phyloP scores from a whole-genome alignment of 1,140 invertebrate genomes.

The Zaprionus inermis region DNA sequence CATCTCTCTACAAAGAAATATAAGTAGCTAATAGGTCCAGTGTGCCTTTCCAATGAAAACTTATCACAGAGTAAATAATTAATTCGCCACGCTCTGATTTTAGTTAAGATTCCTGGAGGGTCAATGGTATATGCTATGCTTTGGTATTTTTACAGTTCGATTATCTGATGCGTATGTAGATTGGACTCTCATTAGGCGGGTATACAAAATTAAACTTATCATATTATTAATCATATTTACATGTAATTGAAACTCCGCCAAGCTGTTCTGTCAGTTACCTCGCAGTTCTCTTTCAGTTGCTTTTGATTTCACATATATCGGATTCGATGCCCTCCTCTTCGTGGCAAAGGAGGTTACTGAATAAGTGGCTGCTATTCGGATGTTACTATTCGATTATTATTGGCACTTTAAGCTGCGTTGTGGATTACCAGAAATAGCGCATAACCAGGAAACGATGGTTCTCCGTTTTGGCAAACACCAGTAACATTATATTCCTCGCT shows the following conservation, averaged over 20 bases:
- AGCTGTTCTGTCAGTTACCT: background rate
- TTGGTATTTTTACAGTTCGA: background rate
- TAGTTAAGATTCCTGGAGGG: background rate
- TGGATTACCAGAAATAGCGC: constrained; percentile 14
- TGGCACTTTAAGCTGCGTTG: constrained; percentile 25
- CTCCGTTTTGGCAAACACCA: constrained; percentile 10
- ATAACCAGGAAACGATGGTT: constrained; percentile 14
- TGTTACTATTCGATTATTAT: constrained; percentile 26
- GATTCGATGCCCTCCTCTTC: constrained; percentile 14
- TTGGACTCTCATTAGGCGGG: constrained; percentile 6
- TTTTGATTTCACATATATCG: background rate
- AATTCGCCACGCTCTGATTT: background rate
- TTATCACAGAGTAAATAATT: background rate
- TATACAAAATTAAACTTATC: background rate
- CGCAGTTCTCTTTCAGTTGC: background rate
- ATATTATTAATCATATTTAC: background rate
- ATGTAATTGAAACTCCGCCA: background rate
- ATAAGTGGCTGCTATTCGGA: constrained; percentile 14
- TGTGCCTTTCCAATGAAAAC: background rate
- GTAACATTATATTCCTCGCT: constrained; percentile 14
- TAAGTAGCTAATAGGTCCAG: background rate
- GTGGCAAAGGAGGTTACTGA: constrained; percentile 16
- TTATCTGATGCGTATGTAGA: background rate
- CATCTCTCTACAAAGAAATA: too few species aligned
- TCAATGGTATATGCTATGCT: too few species aligned